Percentiles rank a stretch among this genome's conserved stretches.
These are phyloP conservation scores for Timema cristinae DNA, from an alignment of 2,888 invertebrate genomes.

Conservation along the genomic window DNA sequence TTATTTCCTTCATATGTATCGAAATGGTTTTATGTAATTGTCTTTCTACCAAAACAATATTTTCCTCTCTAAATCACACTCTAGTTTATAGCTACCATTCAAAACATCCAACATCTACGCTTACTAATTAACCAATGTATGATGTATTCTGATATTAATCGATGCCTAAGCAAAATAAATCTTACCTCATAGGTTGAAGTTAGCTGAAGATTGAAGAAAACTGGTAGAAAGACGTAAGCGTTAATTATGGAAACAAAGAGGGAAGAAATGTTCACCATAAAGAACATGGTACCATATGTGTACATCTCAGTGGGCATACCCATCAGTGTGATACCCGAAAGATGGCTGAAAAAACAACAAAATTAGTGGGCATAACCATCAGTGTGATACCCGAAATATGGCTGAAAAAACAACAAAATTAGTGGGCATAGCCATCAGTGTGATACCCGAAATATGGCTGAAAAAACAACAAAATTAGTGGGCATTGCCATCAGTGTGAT, in stretches of 20 bases:
- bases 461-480: conserved; percentile 40
- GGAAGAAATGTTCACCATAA: conserved; percentile 45
- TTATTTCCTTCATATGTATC: too few species aligned
- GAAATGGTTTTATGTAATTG: too few species aligned
- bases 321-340: conserved; percentile 44
- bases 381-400: conserved; percentile 38
- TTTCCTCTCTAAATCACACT: too few species aligned
- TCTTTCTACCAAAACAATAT: too few species aligned
- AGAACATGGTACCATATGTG: conserved; percentile 63
- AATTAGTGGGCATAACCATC: conserved; percentile 61
- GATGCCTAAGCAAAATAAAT: too few species aligned
- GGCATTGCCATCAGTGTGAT: conserved; percentile 60
- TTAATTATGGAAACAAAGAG: conserved; percentile 42
- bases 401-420: neutral
- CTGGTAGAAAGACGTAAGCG: conserved; percentile 52
- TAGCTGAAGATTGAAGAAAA: conserved; percentile 65
- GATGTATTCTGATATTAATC: too few species aligned
- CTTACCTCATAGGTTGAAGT: conserved; percentile 57
- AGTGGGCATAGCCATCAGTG: conserved; percentile 64
- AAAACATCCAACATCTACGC: too few species aligned
- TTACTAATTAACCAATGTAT: too few species aligned
- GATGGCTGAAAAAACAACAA: neutral
- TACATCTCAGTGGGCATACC: conserved; percentile 73
- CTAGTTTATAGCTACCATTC: too few species aligned
- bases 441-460: neutral